Percentiles rank a stretch among this genome's conserved stretches.
phyloP scores from a whole-genome alignment of 2,113 vertebrate species.

The Austrofundulus limnaeus region DNA sequence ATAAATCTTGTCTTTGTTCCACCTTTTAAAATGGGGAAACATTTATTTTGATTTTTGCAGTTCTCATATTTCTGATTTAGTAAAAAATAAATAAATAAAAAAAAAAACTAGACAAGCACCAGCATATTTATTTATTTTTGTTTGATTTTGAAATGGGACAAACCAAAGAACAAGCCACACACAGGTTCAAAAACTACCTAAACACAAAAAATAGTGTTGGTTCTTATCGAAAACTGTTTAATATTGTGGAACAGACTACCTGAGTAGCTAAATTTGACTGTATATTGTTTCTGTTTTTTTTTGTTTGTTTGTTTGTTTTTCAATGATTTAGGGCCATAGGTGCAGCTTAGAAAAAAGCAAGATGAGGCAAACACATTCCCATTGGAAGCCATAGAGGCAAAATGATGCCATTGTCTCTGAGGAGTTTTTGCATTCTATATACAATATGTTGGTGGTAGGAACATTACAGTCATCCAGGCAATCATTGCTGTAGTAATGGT shows the following conservation, averaged over 20 bases:
- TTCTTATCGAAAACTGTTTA: not conserved
- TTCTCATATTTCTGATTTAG: too few relatives aligned
- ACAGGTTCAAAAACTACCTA: not conserved
- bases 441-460: constrained; percentile 4
- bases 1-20: too few relatives aligned
- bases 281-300: not conserved
- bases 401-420: constrained; percentile 12
- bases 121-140: too few relatives aligned
- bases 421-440: constrained; percentile 14
- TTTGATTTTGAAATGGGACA: too few relatives aligned
- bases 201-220: constrained; percentile 5
- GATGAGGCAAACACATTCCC: constrained; percentile 15
- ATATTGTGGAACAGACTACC: too few relatives aligned
- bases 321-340: not conserved
- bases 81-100: too few relatives aligned
- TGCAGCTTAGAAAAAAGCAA: constrained; percentile 12
- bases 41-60: too few relatives aligned
- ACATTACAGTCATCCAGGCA: constrained; percentile 36
- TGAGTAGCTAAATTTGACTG: not conserved
- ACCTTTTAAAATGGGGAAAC: too few relatives aligned
- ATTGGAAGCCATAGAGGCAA: constrained; percentile 24
- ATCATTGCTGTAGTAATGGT: constrained; percentile 15
- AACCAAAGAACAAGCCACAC: too few relatives aligned
- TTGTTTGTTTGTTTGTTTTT: too few relatives aligned
- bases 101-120: too few relatives aligned